Base-by-base conservation (phyloP, 2,113 vertebrate species). In the Perognathus longimembris region DNA sequence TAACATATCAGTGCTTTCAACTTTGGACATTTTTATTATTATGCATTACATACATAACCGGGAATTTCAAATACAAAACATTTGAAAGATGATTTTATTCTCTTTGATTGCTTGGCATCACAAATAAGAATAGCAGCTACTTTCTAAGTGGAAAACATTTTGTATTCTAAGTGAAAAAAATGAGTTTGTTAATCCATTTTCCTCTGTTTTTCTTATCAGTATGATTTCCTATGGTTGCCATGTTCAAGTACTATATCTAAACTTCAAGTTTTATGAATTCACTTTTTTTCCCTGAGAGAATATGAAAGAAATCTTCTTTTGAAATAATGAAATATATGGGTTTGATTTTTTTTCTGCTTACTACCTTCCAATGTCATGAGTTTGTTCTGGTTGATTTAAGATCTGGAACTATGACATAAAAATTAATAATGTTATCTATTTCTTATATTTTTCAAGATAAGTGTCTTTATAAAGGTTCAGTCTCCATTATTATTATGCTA, bases 11-110 rank as follows among this genome's bases (percentile, higher is more conserved):
- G 22, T 36, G 50, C 26, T 89, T 91, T 93, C 18, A 83, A 54
- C 15, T 87, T 67, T 12, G 86, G 85, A 74, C 15, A 57, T 63
- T 96, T 95, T 89, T 93, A 89, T 93, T 95, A 78, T 91, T 89
- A 63, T 84, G 21, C 3, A 87, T 91, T 18, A 59, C 28, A 30
- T 61, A 34, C 26, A 26, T 95, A 84, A 40, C 70, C 70, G 79
- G 71, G 50, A 14, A 88, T 67, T 93, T 69, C 50, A 94, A 87
- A 67, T 85, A 80, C 20, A 67, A 90, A 78, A 59, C 8, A 50
- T 88, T 92, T 81, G 70, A 92, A 82, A 64, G 57, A 75, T 88
- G 21, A 90, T 92, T 85, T 88, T 78, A 74, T 80, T 92, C n/a
- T 74, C 93, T 93, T 85, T 82, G n/a, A 93, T 86, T 54, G 82